Evolutionary conservation across 2,888 invertebrate species (phyloP).

Genomic region (Idaea biselata): DNA sequence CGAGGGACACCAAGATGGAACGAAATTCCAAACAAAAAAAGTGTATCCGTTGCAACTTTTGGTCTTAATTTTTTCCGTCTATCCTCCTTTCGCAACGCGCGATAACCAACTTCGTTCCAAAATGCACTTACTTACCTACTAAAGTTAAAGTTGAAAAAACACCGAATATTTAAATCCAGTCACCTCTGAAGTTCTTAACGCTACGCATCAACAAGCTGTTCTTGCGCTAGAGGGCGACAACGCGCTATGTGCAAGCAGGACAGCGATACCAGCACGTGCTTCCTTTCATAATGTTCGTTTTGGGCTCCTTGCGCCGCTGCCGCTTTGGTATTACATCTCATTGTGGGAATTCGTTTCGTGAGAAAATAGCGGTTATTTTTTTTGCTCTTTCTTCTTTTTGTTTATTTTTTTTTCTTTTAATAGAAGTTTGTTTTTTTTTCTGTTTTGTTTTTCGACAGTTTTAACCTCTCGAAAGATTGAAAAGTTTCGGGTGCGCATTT

Average conservation of each 20-base stretch:
- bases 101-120: too few relatives aligned
- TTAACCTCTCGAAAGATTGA: too few relatives aligned
- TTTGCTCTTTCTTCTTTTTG: constrained; percentile 28
- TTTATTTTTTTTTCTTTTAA: constrained; percentile 18
- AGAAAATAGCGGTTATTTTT: constrained; percentile 42
- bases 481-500: too few relatives aligned
- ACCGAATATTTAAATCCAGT: neutral
- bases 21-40: too few relatives aligned
- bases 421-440: neutral
- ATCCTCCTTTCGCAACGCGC: too few relatives aligned
- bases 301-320: constrained; percentile 65
- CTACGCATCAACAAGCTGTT: constrained; percentile 30
- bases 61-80: too few relatives aligned
- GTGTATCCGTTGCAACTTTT: too few relatives aligned
- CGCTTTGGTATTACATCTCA: constrained; percentile 64
- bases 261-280: constrained; percentile 67
- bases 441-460: neutral
- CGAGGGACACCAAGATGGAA: too few relatives aligned
- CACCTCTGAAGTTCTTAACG: constrained; percentile 14
- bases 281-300: constrained; percentile 69
- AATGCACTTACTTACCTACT: too few relatives aligned
- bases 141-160: neutral
- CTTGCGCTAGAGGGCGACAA: constrained; percentile 32
- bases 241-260: constrained; percentile 45
- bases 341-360: constrained; percentile 69